Evolutionary conservation across 2,113 vertebrate genomes (phyloP).

Genomic region (Gadus chalcogrammus): DNA sequence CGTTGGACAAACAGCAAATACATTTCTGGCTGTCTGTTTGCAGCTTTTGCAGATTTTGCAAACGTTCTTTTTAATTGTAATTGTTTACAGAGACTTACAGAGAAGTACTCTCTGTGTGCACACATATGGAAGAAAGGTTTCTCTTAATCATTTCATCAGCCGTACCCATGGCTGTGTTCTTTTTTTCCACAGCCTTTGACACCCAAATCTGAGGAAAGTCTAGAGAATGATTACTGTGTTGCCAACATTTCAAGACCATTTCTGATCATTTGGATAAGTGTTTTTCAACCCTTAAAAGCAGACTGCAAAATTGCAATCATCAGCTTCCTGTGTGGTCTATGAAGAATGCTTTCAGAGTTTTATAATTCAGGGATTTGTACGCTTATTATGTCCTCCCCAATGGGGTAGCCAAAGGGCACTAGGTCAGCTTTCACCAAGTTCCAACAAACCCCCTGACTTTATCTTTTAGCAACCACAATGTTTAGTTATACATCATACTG

Average conservation of each 20-base stretch:
- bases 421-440: conserved; percentile 32
- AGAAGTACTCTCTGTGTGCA: too few relatives aligned
- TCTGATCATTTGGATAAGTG: too few relatives aligned
- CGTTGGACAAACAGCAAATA: too few relatives aligned
- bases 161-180: not conserved
- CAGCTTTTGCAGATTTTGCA: too few relatives aligned
- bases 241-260: too few relatives aligned
- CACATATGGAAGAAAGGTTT: too few relatives aligned
- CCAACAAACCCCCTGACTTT: conserved; percentile 41
- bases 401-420: conserved; percentile 31
- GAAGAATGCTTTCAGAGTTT: conserved; percentile 16
- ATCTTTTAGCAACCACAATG: conserved; percentile 1
- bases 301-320: not conserved
- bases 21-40: too few relatives aligned
- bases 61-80: too few relatives aligned
- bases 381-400: conserved; percentile 18
- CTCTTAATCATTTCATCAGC: too few relatives aligned
- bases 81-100: too few relatives aligned
- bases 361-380: conserved; percentile 5
- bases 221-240: not conserved
- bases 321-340: not conserved
- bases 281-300: too few relatives aligned
- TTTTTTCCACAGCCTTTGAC: not conserved
- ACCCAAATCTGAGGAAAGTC: not conserved
- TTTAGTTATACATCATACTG: conserved; percentile 28